phyloP scores from a whole-genome alignment of 1,140 invertebrate genomes.

The Drosophila nebulosa region DNA sequence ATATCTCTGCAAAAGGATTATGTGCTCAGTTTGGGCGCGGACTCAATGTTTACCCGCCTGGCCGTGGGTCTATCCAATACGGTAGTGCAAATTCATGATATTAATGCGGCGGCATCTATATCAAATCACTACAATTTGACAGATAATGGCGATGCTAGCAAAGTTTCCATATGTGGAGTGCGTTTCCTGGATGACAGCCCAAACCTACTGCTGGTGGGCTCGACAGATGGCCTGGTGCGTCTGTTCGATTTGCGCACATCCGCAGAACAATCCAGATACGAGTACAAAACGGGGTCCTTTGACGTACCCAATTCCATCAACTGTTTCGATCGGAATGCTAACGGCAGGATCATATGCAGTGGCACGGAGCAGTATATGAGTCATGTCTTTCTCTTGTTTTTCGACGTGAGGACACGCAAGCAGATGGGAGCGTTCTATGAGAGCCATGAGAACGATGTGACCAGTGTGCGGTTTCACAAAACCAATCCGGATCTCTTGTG shows the following conservation, averaged over 20 bases:
- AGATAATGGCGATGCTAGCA: neutral
- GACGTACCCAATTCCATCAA: constrained; percentile 83
- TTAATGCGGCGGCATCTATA: constrained; percentile 21
- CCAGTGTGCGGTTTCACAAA: constrained; percentile 90
- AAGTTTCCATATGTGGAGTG: constrained; percentile 48
- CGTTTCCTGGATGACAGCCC: constrained; percentile 60
- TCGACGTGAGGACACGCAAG: constrained; percentile 87
- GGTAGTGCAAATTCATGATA: constrained; percentile 57
- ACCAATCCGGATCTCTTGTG: constrained; percentile 86
- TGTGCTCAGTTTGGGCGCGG: constrained; percentile 43
- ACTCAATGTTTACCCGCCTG: constrained; percentile 42
- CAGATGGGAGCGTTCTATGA: constrained; percentile 93
- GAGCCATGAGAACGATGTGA: constrained; percentile 92
- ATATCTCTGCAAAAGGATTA: constrained; percentile 58
- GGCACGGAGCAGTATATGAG: constrained; percentile 88
- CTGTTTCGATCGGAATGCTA: constrained; percentile 89
- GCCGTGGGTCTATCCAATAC: constrained; percentile 61
- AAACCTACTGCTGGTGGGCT: constrained; percentile 54
- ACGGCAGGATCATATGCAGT: constrained; percentile 87
- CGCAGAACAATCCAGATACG: constrained; percentile 47
- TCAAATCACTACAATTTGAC: neutral
- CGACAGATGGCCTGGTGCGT: constrained; percentile 57
- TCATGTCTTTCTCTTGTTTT: constrained; percentile 91
- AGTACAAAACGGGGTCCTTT: constrained; percentile 58
- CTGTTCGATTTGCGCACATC: constrained; percentile 63